Base-by-base conservation (phyloP, 2,797 vertebrate species). In the Nannoperca australis region DNA sequence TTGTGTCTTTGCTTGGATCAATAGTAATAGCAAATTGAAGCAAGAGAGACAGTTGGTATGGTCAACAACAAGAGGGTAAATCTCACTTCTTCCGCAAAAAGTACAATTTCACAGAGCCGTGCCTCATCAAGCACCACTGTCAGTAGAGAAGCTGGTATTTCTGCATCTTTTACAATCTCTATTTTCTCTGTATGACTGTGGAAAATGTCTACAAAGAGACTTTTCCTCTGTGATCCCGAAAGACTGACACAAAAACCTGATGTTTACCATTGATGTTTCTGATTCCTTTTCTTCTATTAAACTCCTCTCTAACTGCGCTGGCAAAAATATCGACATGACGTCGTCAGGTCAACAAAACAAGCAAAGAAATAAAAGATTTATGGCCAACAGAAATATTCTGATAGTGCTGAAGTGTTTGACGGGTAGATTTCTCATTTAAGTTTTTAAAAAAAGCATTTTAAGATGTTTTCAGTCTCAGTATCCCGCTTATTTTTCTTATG, bases 161-260 rank as follows among this genome's bases (percentile, higher is more conserved):
- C 34, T 49, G 49, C 38, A 47, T 65, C 32, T 68, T 55, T 68
- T 47, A 40, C 20, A 68, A 38, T 44, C 9, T 58, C 30, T 50
- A 53, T 51, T 50, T 13, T 17, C 36, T 51, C 61, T 38, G 50
- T 15, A 2, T 9, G 7, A 55, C 14, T 12, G 30, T 1, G 24
- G 3, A 49, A 68, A 49, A 62, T 36, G 1, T 38, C 38, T 40
- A 61, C 14, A 78, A 62, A 67, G 18, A 79, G 61, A 36, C 4
- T 3, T 4, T 45, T 36, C 12, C 1, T 45, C 15, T 67, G 8
- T 38, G 67, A 69, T 72, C 36, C 22, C 59, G 40, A 73, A 62
- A 40, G 47, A 44, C 47, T 53, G 51, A 72, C 62, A 75, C 17
- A 59, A 79, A 85, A 60, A 76, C 7, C 14, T 30, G 6, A 60